Percentiles rank a stretch among this genome's conserved stretches.
phyloP scores from a whole-genome alignment of 2,888 invertebrate genomes.

The Lasioglossum calceatum region DNA sequence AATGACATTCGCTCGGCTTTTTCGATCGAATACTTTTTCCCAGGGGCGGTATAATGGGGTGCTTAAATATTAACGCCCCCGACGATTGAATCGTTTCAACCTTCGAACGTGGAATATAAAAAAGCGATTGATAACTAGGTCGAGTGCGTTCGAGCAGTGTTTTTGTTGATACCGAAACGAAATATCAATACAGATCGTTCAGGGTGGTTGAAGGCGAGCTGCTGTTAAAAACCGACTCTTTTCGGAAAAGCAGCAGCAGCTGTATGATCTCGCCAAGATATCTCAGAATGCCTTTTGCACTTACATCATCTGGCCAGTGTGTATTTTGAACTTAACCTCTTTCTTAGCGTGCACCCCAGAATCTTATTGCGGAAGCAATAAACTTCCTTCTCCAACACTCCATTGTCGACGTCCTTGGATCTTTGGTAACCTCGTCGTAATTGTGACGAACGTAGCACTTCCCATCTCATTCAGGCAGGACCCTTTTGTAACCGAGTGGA shows the following conservation, averaged over 20 bases:
- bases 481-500: constrained; percentile 26
- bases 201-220: not conserved
- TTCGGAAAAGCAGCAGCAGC: not conserved
- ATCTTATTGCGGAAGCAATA: constrained; percentile 68
- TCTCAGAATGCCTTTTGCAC: constrained; percentile 21
- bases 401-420: constrained; percentile 53
- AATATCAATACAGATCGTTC: not conserved
- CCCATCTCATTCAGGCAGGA: constrained; percentile 26
- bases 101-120: not conserved
- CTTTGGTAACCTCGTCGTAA: constrained; percentile 61
- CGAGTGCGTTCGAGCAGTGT: not conserved
- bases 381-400: constrained; percentile 55
- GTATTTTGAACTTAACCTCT: constrained; percentile 64
- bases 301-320: constrained; percentile 45
- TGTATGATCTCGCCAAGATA: constrained; percentile 22
- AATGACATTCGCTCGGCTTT: not conserved
- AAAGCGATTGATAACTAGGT: not conserved
- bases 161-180: not conserved
- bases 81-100: not conserved
- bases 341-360: constrained; percentile 48
- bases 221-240: not conserved
- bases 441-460: constrained; percentile 53
- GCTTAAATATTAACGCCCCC: not conserved
- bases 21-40: not conserved
- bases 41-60: not conserved